These are phyloP conservation scores for Diadema setosum DNA, from an alignment of 35 echinoderm and acorn worm genomes.

Conservation along the genomic window DNA sequence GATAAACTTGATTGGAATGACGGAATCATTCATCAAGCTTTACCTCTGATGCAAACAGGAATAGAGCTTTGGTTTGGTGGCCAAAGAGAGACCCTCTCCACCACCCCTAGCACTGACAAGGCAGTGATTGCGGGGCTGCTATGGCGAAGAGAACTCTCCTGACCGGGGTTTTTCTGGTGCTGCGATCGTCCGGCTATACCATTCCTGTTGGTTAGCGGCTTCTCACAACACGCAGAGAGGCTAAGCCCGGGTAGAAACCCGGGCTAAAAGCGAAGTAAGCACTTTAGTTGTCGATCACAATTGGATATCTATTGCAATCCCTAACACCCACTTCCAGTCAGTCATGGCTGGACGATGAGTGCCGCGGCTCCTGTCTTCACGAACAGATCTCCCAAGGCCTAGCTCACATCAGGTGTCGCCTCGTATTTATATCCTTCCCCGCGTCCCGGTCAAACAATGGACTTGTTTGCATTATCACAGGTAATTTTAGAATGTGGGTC, in stretches of 20 bases:
- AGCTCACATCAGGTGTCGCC: no score
- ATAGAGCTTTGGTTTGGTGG: not conserved
- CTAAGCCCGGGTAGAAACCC: not conserved
- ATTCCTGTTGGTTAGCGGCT: not conserved
- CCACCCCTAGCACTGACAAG: not conserved
- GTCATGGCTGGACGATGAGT: not conserved
- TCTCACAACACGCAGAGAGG: not conserved
- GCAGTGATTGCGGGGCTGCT: not conserved
- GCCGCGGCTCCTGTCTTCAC: not conserved
- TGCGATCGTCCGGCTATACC: not conserved
- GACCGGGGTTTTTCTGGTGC: not conserved
- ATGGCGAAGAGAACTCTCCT: not conserved
- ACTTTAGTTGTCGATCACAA: not conserved
- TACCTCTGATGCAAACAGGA: not conserved
- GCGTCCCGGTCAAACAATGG: no score
- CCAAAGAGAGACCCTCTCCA: not conserved
- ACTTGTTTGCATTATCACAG: no score
- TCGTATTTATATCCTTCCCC: no score
- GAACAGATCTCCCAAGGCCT: not conserved
- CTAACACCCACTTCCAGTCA: not conserved
- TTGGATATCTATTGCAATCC: not conserved
- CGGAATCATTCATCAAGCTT: not conserved
- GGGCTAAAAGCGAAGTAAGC: slow-evolving; percentile 1
- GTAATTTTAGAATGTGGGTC: no score
- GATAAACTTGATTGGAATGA: not conserved